Evolutionary conservation across 2,113 vertebrate genomes (phyloP).

Genomic region (Phrynocephalus versicolor): DNA sequence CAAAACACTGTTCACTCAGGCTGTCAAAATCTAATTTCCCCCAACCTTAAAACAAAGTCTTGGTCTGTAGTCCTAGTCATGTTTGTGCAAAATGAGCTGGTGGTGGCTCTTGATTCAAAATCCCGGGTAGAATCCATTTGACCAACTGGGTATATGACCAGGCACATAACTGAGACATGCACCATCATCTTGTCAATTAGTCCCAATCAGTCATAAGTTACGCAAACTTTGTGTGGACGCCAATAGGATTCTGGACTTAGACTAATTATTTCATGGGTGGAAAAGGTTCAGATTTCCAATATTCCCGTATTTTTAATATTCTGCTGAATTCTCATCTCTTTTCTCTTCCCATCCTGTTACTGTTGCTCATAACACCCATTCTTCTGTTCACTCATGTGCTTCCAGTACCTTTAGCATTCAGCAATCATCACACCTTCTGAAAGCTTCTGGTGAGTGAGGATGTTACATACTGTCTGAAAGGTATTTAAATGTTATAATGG

Average conservation of each 20-base stretch:
- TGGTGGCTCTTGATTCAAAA: no score
- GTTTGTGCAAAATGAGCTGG: no score
- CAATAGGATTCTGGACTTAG: no score
- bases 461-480: constrained; percentile 41
- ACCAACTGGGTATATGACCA: no score
- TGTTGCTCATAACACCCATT: background rate
- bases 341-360: constrained; percentile 9
- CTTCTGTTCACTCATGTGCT: background rate
- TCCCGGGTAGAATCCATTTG: no score
- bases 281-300: constrained; percentile 32
- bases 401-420: constrained; percentile 56
- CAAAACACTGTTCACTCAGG: constrained; percentile 17
- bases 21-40: constrained; percentile 35
- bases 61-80: background rate
- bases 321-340: constrained; percentile 34
- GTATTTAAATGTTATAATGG: constrained; percentile 69
- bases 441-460: constrained; percentile 53
- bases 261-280: background rate
- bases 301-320: background rate
- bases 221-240: no score
- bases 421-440: constrained; percentile 37
- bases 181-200: no score
- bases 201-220: no score
- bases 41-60: constrained; percentile 18
- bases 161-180: no score